Conservation (phyloP, 2,113 vertebrate genomes). For the Aramus guarauna region DNA sequence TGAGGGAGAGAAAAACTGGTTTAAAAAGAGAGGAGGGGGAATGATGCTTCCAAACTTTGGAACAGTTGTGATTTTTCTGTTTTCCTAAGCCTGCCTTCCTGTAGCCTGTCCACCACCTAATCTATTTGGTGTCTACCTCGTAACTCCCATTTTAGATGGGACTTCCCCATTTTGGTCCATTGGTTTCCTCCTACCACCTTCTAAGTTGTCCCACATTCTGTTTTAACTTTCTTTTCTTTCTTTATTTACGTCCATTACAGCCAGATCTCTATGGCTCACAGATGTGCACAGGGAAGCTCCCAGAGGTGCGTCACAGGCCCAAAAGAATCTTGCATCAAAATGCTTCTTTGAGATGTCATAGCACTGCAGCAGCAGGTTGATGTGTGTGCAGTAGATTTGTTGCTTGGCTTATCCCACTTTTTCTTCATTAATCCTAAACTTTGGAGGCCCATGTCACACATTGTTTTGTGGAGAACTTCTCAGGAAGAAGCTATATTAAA, state of each 20-base stretch:
- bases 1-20: constrained; percentile 21
- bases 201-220: constrained; percentile 83
- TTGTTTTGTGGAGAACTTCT: constrained; percentile 69
- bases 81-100: constrained; percentile 67
- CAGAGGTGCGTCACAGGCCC: constrained; percentile 86
- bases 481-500: constrained; percentile 43
- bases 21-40: constrained; percentile 9
- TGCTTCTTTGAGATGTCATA: constrained; percentile 84
- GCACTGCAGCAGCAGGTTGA: constrained; percentile 80
- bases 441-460: constrained; percentile 76
- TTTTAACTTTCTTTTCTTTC: constrained; percentile 91
- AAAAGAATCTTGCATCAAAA: constrained; percentile 81
- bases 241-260: constrained; percentile 87
- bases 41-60: constrained; percentile 69
- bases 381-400: constrained; percentile 83
- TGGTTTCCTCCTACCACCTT: constrained; percentile 75
- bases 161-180: constrained; percentile 59
- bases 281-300: constrained; percentile 85
- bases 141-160: constrained; percentile 65
- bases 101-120: constrained; percentile 58
- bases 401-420: constrained; percentile 79
- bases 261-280: constrained; percentile 88
- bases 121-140: constrained; percentile 32
- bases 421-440: constrained; percentile 71
- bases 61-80: constrained; percentile 58